Evolutionary conservation across 1,140 invertebrate species (phyloP).

Genomic region (Tetramorium alpestre): DNA sequence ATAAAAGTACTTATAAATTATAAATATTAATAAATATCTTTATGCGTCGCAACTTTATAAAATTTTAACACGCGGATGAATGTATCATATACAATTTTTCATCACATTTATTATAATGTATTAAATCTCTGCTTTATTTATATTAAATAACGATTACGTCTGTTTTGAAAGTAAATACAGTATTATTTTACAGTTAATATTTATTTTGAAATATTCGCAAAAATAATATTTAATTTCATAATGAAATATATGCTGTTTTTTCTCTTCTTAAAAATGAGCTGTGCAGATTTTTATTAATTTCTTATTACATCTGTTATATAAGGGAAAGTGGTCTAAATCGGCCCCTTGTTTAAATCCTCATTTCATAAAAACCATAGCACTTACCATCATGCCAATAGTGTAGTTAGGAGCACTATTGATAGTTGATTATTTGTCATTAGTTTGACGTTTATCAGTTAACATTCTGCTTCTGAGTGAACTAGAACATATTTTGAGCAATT

Average conservation of each 20-base stretch:
- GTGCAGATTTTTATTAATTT: not conserved
- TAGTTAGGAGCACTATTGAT: too few species aligned
- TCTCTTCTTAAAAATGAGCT: not conserved
- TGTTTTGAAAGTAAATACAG: not conserved
- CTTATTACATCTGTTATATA: not conserved
- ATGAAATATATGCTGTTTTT: not conserved
- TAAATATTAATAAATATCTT: not conserved
- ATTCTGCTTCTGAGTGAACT: too few species aligned
- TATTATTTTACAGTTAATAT: not conserved
- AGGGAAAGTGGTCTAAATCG: too few species aligned
- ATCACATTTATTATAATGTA: not conserved
- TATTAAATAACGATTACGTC: constrained; percentile 2
- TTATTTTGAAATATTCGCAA: not conserved
- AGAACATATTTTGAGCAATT: too few species aligned
- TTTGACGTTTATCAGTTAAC: too few species aligned
- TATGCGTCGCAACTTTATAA: not conserved
- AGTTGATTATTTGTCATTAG: too few species aligned
- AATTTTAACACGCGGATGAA: not conserved
- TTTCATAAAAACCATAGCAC: too few species aligned
- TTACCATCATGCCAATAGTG: too few species aligned
- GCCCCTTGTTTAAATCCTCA: too few species aligned
- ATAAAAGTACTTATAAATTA: not conserved
- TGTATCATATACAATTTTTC: not conserved
- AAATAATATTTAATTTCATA: not conserved
- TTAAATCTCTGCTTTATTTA: not conserved